These are phyloP conservation scores for Vombatus ursinus DNA, from an alignment of 2,113 vertebrate genomes.

Conservation along the genomic window DNA sequence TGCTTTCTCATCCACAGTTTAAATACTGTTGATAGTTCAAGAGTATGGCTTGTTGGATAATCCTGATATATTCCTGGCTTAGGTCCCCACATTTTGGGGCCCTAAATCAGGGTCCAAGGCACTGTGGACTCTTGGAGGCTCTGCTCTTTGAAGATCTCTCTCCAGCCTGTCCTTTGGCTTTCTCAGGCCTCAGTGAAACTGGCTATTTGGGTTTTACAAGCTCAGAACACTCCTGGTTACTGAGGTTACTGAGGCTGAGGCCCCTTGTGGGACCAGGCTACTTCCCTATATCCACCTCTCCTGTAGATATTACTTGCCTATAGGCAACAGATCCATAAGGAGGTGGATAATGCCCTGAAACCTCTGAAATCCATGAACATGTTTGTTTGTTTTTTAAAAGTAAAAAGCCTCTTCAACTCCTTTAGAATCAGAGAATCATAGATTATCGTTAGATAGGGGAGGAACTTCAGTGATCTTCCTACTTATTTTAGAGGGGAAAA, in stretches of 20 bases:
- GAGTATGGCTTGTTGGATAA: neutral
- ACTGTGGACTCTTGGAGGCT: neutral
- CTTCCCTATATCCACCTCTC: neutral
- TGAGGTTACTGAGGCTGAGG: neutral
- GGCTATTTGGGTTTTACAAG: neutral
- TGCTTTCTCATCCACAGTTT: neutral
- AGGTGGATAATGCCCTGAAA: neutral
- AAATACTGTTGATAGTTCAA: neutral
- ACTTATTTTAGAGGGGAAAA: neutral
- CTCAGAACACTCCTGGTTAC: neutral
- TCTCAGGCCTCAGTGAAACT: neutral
- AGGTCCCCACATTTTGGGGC: neutral
- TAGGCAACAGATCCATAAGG: neutral
- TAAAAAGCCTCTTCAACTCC: neutral
- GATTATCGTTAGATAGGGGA: neutral
- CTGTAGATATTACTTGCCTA: neutral
- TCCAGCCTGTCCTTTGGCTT: neutral
- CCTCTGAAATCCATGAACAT: neutral
- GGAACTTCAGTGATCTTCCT: neutral
- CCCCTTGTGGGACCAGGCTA: neutral
- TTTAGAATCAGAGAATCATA: neutral
- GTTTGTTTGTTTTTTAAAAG: neutral
- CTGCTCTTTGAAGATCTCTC: too few relatives aligned
- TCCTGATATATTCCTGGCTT: neutral
- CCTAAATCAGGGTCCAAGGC: neutral